These are phyloP conservation scores for Vidua macroura DNA, from an alignment of 2,113 vertebrate genomes.

Conservation along the genomic window DNA sequence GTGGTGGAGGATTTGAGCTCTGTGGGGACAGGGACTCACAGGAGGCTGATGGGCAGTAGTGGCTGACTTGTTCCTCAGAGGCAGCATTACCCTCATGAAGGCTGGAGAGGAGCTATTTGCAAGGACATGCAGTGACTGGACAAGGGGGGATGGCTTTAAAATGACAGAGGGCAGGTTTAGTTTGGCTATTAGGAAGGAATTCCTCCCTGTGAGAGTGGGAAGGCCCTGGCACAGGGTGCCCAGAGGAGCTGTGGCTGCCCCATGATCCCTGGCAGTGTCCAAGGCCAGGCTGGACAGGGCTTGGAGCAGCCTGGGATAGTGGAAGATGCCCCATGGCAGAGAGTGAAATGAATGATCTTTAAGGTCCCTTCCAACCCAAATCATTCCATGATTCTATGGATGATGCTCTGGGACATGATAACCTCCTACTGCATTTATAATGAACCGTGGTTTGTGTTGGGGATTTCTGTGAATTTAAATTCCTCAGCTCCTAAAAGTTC, in stretches of 20 bases:
- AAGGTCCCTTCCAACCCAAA: neutral
- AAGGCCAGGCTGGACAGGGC: accelerated
- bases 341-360: neutral
- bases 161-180: neutral
- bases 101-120: neutral
- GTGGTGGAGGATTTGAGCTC: neutral
- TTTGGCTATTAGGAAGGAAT: neutral
- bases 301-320: accelerated
- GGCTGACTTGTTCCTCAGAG: neutral
- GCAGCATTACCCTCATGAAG: neutral
- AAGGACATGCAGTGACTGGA: neutral
- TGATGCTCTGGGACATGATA: neutral
- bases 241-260: neutral
- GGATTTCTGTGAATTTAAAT: neutral
- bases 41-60: neutral
- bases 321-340: accelerated
- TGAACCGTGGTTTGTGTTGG: neutral
- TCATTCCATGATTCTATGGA: neutral
- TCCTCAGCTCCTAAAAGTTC: neutral
- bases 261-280: neutral
- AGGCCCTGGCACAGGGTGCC: neutral
- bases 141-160: neutral
- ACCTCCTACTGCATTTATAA: neutral
- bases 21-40: too few relatives aligned
- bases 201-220: accelerated